Evolutionary conservation across 2,113 vertebrate genomes (phyloP), one percentile per base, ranked within the genome.

Genomic region (Macrotis lagotis): DNA sequence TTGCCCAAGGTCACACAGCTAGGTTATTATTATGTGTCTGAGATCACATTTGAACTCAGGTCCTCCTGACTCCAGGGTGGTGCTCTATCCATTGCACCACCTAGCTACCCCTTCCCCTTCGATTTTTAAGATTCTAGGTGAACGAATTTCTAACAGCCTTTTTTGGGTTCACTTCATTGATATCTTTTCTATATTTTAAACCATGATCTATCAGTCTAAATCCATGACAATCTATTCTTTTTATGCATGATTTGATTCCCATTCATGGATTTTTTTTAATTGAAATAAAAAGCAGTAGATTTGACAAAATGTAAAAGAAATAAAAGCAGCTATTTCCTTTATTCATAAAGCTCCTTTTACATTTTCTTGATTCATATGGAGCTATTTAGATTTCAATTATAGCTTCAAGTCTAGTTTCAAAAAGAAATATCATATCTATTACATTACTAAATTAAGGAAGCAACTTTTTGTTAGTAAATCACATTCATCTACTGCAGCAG

Each of bases 361-460:
- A 91, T 53, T 95, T 97, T 96, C 48, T 90, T 92, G 90, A 94
- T 92, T 91, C 53, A 91, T 83, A 48, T 59, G 90, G 1, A 55
- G 50, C 2, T 93, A 89, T 91, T 91, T 28, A 90, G 25, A 48
- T 94, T 51, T 92, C 31, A 1, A 50, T 91, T 92, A 89, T 0
- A 91, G 19, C 88, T 90, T 96, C n/a, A 94, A 83, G 91, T 95
- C 91, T 8, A 9, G 0, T 91, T 96, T 91, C 9, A 91, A 50
- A 94, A 51, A 92, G 92, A 50, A 7, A 90, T 89, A 59, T 50
- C 93, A 92, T 91, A 1, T 8, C 89, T 92, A 92, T 28, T 12
- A 50, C 1, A 24, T 83, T 90, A 14, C 89, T 92, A 88, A 90
- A 48, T 90, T 55, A 92, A 94, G 22, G 93, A 96, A 93, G 51